These are phyloP conservation scores for Ciconia maguari DNA, from an alignment of 2,113 vertebrate genomes.

Conservation along the genomic window DNA sequence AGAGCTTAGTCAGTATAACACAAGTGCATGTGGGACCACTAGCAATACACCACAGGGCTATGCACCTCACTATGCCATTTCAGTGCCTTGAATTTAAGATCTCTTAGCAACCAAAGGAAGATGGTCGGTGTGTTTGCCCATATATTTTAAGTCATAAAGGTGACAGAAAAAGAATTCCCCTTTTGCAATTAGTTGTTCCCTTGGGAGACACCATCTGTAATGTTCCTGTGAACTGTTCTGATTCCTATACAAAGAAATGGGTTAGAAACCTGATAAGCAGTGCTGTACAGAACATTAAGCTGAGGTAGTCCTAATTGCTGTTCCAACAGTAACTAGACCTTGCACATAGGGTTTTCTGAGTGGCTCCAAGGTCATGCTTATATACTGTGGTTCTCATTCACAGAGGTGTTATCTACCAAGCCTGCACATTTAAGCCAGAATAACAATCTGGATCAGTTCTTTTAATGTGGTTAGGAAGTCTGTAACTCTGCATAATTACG, in stretches of 20 bases:
- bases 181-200: not conserved
- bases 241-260: not conserved
- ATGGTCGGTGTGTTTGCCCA: not conserved
- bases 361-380: not conserved
- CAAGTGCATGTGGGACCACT: not conserved
- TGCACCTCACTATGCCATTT: not conserved
- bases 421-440: not conserved
- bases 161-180: constrained; percentile 3
- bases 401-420: not conserved
- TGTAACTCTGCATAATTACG: not conserved
- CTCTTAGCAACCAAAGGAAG: not conserved
- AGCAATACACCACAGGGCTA: not conserved
- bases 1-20: not conserved
- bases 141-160: constrained; percentile 20
- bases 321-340: not conserved
- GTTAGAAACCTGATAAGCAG: not conserved
- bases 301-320: not conserved
- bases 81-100: not conserved
- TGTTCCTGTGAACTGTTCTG: not conserved
- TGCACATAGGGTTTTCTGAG: not conserved
- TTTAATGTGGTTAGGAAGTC: not conserved
- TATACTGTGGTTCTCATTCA: not conserved
- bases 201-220: not conserved
- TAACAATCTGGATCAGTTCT: not conserved
- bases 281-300: not conserved